Evolutionary conservation across 2,797 vertebrate species (phyloP).

Genomic region (Galagoides demidoff): DNA sequence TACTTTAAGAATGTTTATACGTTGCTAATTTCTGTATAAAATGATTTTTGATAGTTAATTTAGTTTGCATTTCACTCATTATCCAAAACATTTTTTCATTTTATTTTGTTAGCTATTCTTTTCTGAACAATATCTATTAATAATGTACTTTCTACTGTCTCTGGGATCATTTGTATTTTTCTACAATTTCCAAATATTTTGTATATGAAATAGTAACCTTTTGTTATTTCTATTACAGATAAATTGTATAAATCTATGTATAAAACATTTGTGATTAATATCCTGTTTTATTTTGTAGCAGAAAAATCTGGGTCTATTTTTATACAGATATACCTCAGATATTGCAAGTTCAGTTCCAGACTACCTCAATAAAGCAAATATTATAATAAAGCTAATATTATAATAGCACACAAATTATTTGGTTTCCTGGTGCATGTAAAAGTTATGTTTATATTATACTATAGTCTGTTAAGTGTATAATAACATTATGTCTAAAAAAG

Average conservation of each 20-base stretch:
- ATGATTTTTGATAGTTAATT: neutral
- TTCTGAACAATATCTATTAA: neutral
- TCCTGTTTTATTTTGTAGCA: conserved; percentile 34
- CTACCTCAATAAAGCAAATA: neutral
- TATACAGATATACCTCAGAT: neutral
- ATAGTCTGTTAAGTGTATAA: neutral
- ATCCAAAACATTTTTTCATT: neutral
- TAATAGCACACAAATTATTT: neutral
- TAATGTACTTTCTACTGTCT: neutral
- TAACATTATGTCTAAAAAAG: neutral
- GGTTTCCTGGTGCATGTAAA: neutral
- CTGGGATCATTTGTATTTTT: neutral
- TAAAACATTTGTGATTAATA: conserved; percentile 7
- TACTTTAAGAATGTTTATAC: neutral
- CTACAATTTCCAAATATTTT: neutral
- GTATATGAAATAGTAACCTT: neutral
- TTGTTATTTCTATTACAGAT: neutral
- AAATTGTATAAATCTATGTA: neutral
- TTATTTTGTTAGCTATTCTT: neutral
- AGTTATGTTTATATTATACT: neutral
- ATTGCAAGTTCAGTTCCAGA: neutral
- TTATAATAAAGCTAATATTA: neutral
- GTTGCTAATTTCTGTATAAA: neutral
- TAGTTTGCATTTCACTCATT: neutral
- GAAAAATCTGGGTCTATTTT: neutral